Conservation (phyloP, 2,888 invertebrate species). For the Philereme transversata region DNA sequence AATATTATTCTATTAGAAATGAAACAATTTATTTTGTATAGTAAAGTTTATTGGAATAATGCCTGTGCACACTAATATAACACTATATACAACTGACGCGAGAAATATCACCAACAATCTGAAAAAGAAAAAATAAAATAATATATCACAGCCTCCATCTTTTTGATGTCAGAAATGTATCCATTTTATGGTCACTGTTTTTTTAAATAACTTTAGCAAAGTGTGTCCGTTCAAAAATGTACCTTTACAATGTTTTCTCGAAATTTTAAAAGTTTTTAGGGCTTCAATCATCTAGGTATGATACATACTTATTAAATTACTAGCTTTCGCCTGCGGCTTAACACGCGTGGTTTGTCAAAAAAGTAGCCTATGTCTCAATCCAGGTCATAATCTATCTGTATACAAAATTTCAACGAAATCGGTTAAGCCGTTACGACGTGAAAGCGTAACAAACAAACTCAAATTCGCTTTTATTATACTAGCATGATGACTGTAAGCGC, state of each 20-base stretch:
- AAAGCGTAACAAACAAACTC: too few species aligned
- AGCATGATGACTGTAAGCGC: too few species aligned
- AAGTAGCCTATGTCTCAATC: too few species aligned
- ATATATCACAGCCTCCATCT: conserved; percentile 66
- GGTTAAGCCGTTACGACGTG: too few species aligned
- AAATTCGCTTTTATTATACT: too few species aligned
- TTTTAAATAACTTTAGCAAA: neutral
- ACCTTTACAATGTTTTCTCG: neutral
- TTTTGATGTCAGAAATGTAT: conserved; percentile 55
- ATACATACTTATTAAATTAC: too few species aligned
- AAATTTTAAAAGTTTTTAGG: too few species aligned
- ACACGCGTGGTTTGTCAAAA: too few species aligned
- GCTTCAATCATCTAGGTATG: too few species aligned
- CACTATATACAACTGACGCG: conserved; percentile 73
- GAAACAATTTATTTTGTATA: conserved; percentile 21
- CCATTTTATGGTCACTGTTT: conserved; percentile 2
- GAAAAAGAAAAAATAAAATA: conserved; percentile 71
- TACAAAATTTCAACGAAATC: too few species aligned
- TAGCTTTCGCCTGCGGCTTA: too few species aligned
- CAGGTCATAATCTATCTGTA: too few species aligned
- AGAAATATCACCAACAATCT: conserved; percentile 59
- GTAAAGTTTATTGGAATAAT: conserved; percentile 70
- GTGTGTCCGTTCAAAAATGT: conserved; percentile 22
- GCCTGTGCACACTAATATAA: conserved; percentile 66
- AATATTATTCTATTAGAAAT: neutral